Evolutionary conservation across 2,888 invertebrate species (phyloP).

Genomic region (Entomobrya multifasciata): DNA sequence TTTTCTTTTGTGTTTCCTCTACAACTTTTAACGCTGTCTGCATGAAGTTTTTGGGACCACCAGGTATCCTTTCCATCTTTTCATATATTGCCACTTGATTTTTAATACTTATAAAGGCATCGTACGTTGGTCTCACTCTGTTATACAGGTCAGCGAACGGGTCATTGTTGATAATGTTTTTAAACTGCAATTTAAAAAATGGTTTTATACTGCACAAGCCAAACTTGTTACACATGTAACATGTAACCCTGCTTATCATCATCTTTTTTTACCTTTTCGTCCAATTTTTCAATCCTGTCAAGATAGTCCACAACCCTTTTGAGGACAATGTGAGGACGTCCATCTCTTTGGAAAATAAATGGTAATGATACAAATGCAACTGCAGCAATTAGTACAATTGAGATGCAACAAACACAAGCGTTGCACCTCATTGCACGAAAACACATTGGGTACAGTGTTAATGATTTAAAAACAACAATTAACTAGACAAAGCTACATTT

Average conservation of each 20-base stretch:
- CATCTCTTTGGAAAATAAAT: slow-evolving; percentile 67
- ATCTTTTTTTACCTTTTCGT: slow-evolving; percentile 52
- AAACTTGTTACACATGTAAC: no score
- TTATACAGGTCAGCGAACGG: slow-evolving; percentile 73
- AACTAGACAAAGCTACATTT: slow-evolving; percentile 7
- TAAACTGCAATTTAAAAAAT: slow-evolving; percentile 59
- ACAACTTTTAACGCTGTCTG: slow-evolving; percentile 76
- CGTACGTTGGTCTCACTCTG: slow-evolving; percentile 74
- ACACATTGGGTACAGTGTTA: neutral
- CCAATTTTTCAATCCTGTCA: slow-evolving; percentile 68
- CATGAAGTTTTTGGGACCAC: slow-evolving; percentile 76
- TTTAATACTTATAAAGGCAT: slow-evolving; percentile 76
- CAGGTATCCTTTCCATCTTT: slow-evolving; percentile 77
- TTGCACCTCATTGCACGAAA: slow-evolving; percentile 57
- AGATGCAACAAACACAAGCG: slow-evolving; percentile 58
- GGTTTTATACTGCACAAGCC: neutral
- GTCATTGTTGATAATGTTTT: slow-evolving; percentile 71
- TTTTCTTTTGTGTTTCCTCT: slow-evolving; percentile 70
- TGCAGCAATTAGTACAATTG: slow-evolving; percentile 48
- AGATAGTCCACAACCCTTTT: slow-evolving; percentile 66
- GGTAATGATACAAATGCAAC: slow-evolving; percentile 61
- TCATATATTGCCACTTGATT: slow-evolving; percentile 77
- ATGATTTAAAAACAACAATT: neutral
- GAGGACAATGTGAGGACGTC: slow-evolving; percentile 65
- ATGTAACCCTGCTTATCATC: neutral